Conservation (phyloP, 2,797 vertebrate genomes). For the Natrix natrix region DNA sequence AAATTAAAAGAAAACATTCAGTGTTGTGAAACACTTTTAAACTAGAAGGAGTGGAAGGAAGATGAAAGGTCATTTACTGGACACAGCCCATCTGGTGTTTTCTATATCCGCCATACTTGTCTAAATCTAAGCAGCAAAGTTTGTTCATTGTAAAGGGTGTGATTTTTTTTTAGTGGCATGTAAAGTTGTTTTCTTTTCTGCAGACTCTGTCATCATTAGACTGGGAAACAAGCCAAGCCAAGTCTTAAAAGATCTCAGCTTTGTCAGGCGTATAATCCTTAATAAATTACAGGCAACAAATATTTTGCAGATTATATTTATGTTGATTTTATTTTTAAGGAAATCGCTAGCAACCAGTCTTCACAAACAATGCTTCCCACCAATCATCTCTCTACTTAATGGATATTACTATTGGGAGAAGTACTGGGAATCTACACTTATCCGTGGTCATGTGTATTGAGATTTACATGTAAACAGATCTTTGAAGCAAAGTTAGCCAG, state of each 20-base stretch:
- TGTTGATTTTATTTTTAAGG: conserved; percentile 18
- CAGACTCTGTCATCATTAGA: conserved; percentile 44
- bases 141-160: conserved; percentile 40
- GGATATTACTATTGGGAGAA: not conserved
- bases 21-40: conserved; percentile 39
- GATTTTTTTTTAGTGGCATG: conserved; percentile 47
- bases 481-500: not conserved
- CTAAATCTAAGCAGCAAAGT: conserved; percentile 35
- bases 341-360: conserved; percentile 9
- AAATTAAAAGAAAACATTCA: conserved; percentile 61
- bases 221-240: conserved; percentile 49
- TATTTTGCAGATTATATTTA: conserved; percentile 37
- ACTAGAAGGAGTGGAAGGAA: conserved; percentile 3
- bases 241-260: conserved; percentile 50
- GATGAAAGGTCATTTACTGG: conserved; percentile 38
- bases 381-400: not conserved
- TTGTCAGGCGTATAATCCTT: conserved; percentile 49
- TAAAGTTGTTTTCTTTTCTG: conserved; percentile 47
- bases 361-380: accelerated
- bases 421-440: not conserved
- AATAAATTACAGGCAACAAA: conserved; percentile 48
- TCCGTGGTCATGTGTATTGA: not conserved
- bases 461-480: not conserved
- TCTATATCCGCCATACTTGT: conserved; percentile 22
- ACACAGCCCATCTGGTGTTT: conserved; percentile 50